phyloP scores from a whole-genome alignment of 2,797 vertebrate species.

The Scyliorhinus canicula region DNA sequence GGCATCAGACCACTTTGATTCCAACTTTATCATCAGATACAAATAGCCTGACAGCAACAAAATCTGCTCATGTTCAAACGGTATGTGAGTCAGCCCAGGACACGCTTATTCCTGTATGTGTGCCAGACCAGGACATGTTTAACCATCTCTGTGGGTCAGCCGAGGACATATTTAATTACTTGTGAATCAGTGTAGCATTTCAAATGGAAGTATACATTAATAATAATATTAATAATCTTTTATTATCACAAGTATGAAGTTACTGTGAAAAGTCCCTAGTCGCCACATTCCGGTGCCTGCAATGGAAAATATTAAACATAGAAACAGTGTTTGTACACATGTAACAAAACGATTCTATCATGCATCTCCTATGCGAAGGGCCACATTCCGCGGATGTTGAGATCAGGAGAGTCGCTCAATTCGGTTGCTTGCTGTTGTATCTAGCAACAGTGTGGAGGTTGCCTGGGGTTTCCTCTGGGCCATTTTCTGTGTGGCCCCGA shows the following conservation, averaged over 20 bases:
- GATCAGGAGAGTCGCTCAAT: no score
- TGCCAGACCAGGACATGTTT: neutral
- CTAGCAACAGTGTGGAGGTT: neutral
- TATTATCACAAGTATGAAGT: no score
- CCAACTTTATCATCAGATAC: neutral
- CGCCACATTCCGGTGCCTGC: no score
- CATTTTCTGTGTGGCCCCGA: no score
- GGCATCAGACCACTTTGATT: neutral
- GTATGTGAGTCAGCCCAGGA: neutral
- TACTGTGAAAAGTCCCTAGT: no score
- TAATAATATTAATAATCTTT: no score
- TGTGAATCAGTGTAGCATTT: no score
- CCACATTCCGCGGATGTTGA: neutral
- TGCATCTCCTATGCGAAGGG: neutral
- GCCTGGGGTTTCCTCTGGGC: no score
- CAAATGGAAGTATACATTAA: no score
- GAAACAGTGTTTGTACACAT: neutral
- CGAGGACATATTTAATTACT: neutral
- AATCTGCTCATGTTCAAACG: neutral
- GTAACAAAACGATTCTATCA: neutral
- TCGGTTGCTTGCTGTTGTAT: no score
- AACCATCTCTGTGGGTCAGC: neutral
- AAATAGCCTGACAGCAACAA: neutral
- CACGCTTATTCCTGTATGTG: neutral
- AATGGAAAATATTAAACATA: neutral